Evolutionary conservation across 2,113 vertebrate species (phyloP), one percentile per base, ranked within the genome.

Genomic region (Monopterus albus): DNA sequence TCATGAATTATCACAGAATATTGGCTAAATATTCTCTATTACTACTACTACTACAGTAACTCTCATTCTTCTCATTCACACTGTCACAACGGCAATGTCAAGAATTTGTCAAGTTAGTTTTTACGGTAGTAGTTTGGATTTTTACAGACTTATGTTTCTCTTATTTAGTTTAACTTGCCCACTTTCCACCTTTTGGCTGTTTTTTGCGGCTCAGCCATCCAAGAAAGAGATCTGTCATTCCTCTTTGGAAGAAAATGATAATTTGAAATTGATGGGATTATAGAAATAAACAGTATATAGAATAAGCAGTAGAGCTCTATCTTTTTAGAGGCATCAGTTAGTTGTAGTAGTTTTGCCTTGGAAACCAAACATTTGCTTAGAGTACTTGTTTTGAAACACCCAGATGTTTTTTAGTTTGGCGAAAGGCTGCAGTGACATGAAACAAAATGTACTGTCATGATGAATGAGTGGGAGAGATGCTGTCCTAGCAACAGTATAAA

Each of bases 331-430:
- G 7, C 59, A 7, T 43, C 51, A 43, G 31, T 57, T 75, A 58
- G 55, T 70, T 26, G 50, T 53, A 69, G 39, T 58, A 65, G 20
- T 17, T 75, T 28, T 11, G n/a, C 36, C 69, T 72, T 75, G 47
- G 66, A 72, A 83, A 70, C 62, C 10, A 43, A 43, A 61, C n/a
- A 66, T 56, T 66, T 73, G 39, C 57, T 49, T 21, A 21, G 52
- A 57, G 49, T 9, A 46, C 38, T 62, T 21, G 38, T 70, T 68
- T 74, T 33, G 31, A 57, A 75, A 51, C 35, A 40, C 36, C 63
- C n/a, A 18, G 50, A 21, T 67, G 50, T 51, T 35, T 69, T 43
- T 26, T 43, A 56, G 53, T 52, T 56, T 18, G 28, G 21, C 35
- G 36, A 53, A 38, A 18, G 15, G 20, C 28, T 60, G 39, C 23